Base-by-base conservation (phyloP, 2,888 invertebrate species). In the Diarsia rubi region DNA sequence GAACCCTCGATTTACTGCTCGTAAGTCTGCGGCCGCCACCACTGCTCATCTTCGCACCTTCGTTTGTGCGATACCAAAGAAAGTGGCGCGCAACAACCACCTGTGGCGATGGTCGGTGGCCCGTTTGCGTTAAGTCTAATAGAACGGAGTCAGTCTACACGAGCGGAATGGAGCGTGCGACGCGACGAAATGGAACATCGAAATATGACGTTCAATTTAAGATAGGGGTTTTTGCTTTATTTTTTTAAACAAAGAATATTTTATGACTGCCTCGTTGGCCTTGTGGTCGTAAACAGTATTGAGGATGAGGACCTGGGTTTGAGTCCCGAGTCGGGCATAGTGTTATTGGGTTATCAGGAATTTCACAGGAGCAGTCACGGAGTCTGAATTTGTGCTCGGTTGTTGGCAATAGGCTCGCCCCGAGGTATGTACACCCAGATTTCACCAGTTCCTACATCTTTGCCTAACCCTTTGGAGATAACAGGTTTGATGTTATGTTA, bases 151-250 rank as follows among this genome's bases (percentile, higher is more conserved):
- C n/a, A 2, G 24, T 8, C 11, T n/a, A 60, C 72, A 72, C 72
- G 44, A 72, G 72, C 79, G 79, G 72, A 79, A 75, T 52, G 24
- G 16, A 71, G 4, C 31, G n/a, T 37, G 52, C 11, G 27, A 42
- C 37, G 45, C n/a, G 44, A 71, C 45, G 72, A 37, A 71, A 60
- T 27, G 27, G 72, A 75, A 75, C 60, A 27, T 37, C n/a, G 49
- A 52, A 79, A 62, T 75, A 52, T 75, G 79, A 79, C 44, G 49
- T 75, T n/a, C 52, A 47, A 79, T 76, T 72, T 62, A 2, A 42
- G n/a, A 52, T 45, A 45, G 8, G 19, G 19, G 2, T 2, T 14
- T 59, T 27, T 2, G 6, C 19, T 37, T 3, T 8, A 19, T 47
- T 24, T 45, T 71, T 44, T 24, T n/a, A 21, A 21, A 11, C 12